These are phyloP conservation scores for Phyllotreta striolata DNA, from an alignment of 2,888 invertebrate genomes.

Conservation along the genomic window DNA sequence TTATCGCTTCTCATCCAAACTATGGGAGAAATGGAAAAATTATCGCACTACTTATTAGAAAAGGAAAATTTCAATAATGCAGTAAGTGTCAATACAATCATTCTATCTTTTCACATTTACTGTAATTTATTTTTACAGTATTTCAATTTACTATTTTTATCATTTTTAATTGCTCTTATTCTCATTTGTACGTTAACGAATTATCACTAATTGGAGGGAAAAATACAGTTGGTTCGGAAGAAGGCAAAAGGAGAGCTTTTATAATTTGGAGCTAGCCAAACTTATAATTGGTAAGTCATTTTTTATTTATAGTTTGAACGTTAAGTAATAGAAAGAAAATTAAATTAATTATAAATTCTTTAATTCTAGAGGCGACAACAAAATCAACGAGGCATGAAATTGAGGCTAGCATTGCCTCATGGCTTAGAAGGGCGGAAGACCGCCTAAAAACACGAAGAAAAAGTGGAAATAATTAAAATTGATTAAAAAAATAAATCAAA, in stretches of 20 bases:
- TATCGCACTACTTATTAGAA: constrained; percentile 9
- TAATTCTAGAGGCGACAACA: background rate
- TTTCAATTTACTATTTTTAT: too few species aligned
- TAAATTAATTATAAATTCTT: constrained; percentile 2
- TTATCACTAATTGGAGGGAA: constrained; percentile 9
- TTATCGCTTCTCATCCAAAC: constrained; percentile 7
- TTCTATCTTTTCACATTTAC: constrained; percentile 12
- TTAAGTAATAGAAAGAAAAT: background rate
- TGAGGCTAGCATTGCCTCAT: background rate
- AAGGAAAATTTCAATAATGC: constrained; percentile 12
- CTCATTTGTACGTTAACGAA: constrained; percentile 4
- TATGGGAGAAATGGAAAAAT: constrained; percentile 1
- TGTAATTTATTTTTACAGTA: background rate
- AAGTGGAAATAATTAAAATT: too few species aligned
- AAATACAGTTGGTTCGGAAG: constrained; percentile 21
- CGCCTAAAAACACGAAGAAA: background rate
- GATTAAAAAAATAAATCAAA: too few species aligned
- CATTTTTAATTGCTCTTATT: constrained; percentile 1
- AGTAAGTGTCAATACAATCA: constrained; percentile 7
- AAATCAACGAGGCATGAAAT: background rate
- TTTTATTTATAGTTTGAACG: constrained; percentile 1
- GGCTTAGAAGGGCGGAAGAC: constrained; percentile 7
- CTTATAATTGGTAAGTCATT: constrained; percentile 14
- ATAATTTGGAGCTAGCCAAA: constrained; percentile 16
- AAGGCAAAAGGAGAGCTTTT: constrained; percentile 2